Conservation (phyloP, 2,888 invertebrate genomes). For the Agonopterix heracliana region DNA sequence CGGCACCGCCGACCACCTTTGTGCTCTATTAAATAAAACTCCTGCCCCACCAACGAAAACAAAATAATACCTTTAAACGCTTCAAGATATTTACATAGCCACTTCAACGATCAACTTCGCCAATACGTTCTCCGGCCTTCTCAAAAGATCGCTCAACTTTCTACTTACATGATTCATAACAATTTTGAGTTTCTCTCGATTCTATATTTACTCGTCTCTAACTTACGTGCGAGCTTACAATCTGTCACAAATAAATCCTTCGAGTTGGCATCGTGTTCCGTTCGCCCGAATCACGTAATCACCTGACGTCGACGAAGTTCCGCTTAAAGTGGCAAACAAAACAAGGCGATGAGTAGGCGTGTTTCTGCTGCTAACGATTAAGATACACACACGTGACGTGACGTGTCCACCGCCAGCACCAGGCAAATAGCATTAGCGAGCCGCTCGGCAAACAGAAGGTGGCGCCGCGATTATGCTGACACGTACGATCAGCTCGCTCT, state of each 20-base stretch:
- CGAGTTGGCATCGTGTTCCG: slow-evolving; percentile 32
- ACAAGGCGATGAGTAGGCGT: slow-evolving; percentile 55
- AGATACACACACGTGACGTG: slow-evolving; percentile 62
- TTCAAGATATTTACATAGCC: slow-evolving; percentile 32
- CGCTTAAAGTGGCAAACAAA: slow-evolving; percentile 58
- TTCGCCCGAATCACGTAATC: slow-evolving; percentile 42
- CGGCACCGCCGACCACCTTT: slow-evolving; percentile 25
- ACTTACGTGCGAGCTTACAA: slow-evolving; percentile 38
- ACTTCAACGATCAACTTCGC: slow-evolving; percentile 32
- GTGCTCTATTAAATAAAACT: slow-evolving; percentile 39
- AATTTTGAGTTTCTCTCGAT: slow-evolving; percentile 40
- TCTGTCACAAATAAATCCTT: slow-evolving; percentile 43
- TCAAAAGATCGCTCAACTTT: slow-evolving; percentile 41
- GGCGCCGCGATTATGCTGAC: slow-evolving; percentile 58
- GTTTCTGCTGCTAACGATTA: slow-evolving; percentile 65
- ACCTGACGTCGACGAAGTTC: slow-evolving; percentile 49
- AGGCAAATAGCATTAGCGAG: slow-evolving; percentile 66
- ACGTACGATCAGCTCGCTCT: slow-evolving; percentile 24
- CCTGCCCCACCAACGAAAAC: slow-evolving; percentile 23
- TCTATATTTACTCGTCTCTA: slow-evolving; percentile 40
- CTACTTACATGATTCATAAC: slow-evolving; percentile 36
- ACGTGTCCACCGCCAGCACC: slow-evolving; percentile 46
- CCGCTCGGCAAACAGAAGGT: slow-evolving; percentile 58
- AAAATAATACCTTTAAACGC: slow-evolving; percentile 31
- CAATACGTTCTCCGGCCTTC: slow-evolving; percentile 30